Percentiles rank a stretch among this genome's conserved stretches.
Evolutionary conservation across 2,888 invertebrate species (phyloP).

Genomic region (Metallyticus violacea): DNA sequence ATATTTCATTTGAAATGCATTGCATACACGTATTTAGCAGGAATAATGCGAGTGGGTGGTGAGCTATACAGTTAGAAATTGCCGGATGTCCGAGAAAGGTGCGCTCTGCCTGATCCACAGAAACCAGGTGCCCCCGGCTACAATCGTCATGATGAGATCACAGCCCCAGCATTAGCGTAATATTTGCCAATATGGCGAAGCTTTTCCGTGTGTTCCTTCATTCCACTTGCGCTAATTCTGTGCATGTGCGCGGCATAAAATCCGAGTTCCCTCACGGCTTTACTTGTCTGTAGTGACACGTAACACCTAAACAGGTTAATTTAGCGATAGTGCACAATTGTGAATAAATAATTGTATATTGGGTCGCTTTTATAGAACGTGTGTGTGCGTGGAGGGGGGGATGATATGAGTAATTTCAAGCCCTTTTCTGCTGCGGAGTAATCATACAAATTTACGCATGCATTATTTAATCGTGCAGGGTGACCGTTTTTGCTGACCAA

Average conservation of each 20-base stretch:
- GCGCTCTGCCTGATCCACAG: too few species aligned
- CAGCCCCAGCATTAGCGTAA: background rate
- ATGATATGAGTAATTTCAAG: constrained; percentile 12
- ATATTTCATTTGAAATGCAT: too few species aligned
- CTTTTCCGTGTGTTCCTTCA: background rate
- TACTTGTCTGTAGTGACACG: constrained; percentile 3
- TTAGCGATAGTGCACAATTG: constrained; percentile 25
- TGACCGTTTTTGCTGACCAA: constrained; percentile 27
- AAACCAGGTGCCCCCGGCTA: background rate
- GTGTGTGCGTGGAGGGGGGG: background rate
- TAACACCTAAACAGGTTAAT: constrained; percentile 24
- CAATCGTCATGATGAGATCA: background rate
- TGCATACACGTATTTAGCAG: too few species aligned
- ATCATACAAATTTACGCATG: constrained; percentile 29
- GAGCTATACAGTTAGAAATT: too few species aligned
- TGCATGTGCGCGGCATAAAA: background rate
- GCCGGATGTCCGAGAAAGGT: too few species aligned
- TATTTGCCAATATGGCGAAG: background rate
- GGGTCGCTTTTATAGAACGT: constrained; percentile 15
- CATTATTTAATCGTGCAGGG: constrained; percentile 28
- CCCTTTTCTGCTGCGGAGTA: constrained; percentile 26
- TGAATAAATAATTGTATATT: constrained; percentile 26
- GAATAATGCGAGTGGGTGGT: too few species aligned
- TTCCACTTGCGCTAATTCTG: constrained; percentile 13
- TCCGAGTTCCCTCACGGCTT: background rate